These are phyloP conservation scores for Pangasius mekongensis DNA, from an alignment of 2,797 vertebrate species.

Conservation along the genomic window DNA sequence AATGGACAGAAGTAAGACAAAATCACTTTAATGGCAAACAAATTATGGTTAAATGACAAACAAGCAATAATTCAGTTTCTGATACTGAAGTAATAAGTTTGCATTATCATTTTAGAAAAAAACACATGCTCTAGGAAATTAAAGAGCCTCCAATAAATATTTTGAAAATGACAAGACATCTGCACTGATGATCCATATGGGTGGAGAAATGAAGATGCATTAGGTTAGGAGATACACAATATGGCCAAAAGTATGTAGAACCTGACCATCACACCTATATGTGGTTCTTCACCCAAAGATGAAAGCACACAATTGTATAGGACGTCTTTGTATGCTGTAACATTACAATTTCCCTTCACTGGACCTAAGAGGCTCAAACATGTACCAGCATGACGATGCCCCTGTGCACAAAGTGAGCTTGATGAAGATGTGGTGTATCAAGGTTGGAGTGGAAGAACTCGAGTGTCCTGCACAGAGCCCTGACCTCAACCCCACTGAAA, in stretches of 20 bases:
- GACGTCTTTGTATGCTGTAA: not conserved
- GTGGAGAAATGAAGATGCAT: not conserved
- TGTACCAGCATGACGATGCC: not conserved
- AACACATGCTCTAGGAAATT: not conserved
- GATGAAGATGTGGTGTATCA: not conserved
- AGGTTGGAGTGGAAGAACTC: not conserved
- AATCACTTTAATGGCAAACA: constrained; percentile 2
- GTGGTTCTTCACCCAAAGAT: not conserved
- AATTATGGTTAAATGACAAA: constrained; percentile 23
- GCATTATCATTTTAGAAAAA: not conserved
- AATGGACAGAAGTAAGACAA: constrained; percentile 20
- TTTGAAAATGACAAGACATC: not conserved
- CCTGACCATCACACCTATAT: not conserved
- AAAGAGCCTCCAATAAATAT: not conserved
- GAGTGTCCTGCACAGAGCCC: not conserved
- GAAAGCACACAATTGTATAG: not conserved
- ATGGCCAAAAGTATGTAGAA: not conserved
- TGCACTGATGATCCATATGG: not conserved
- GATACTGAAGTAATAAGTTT: constrained; percentile 15
- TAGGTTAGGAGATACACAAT: not conserved
- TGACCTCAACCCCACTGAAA: not conserved
- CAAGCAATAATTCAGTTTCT: constrained; percentile 37
- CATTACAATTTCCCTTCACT: not conserved
- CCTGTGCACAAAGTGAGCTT: not conserved
- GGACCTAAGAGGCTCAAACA: not conserved